Conservation (phyloP, 2,888 invertebrate genomes). For the Diadegma fenestrale region DNA sequence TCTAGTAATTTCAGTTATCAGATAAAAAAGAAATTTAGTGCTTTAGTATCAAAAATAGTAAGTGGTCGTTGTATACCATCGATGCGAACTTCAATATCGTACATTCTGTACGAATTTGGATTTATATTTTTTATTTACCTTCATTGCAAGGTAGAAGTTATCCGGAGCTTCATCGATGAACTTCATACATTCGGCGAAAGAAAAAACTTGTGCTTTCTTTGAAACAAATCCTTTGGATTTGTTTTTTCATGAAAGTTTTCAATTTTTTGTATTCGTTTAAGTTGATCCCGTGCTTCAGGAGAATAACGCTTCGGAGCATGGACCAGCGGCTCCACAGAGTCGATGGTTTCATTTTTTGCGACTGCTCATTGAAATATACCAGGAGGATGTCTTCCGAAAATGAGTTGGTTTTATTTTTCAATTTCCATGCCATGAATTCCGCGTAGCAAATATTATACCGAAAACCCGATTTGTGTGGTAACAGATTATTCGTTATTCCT, state of each 20-base stretch:
- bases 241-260: slow-evolving; percentile 4
- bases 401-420: background rate
- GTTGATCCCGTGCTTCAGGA: no score
- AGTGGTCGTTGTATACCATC: background rate
- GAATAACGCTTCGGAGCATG: no score
- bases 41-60: background rate
- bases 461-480: background rate
- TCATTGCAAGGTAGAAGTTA: background rate
- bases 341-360: no score
- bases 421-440: background rate
- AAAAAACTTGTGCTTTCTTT: slow-evolving; percentile 7
- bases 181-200: background rate
- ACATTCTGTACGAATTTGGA: slow-evolving; percentile 1
- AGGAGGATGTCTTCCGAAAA: background rate
- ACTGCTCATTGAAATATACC: background rate
- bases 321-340: no score
- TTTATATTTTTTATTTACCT: slow-evolving; percentile 21
- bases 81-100: background rate
- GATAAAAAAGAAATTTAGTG: slow-evolving; percentile 6
- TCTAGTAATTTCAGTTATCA: slow-evolving; percentile 1
- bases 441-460: background rate
- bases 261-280: background rate
- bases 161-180: slow-evolving; percentile 13
- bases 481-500: background rate
- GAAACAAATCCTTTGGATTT: background rate